Percentiles rank a stretch among this genome's conserved stretches.
Conservation (phyloP, 2,888 invertebrate genomes). For the Ennomos quercinarius region DNA sequence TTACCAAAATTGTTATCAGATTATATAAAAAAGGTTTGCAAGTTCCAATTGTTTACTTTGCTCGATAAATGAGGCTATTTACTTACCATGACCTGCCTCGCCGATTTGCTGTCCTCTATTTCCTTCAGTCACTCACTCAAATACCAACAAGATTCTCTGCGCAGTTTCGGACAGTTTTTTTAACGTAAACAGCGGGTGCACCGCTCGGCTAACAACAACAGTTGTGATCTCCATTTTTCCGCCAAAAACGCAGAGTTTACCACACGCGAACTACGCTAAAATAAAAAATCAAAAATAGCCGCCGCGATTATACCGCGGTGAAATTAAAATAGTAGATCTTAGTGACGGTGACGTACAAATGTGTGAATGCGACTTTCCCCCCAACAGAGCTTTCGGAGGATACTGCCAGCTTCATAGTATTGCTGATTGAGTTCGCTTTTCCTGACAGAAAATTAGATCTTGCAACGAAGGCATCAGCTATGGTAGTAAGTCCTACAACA, state of each 20-base stretch:
- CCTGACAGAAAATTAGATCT: no score
- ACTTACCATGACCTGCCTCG: no score
- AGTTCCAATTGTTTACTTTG: no score
- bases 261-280: conserved; percentile 85
- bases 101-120: no score
- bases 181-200: conserved; percentile 53
- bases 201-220: conserved; percentile 58
- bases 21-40: no score
- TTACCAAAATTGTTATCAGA: no score
- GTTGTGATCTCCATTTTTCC: conserved; percentile 71
- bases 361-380: conserved; percentile 64
- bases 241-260: conserved; percentile 73
- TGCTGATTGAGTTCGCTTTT: no score
- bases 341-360: conserved; percentile 43
- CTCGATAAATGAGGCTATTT: no score
- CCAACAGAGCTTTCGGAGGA: conserved; percentile 66
- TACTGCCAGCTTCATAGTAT: conserved; percentile 1
- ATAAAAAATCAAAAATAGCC: conserved; percentile 83
- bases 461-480: no score
- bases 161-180: neutral
- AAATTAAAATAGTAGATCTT: conserved; percentile 72
- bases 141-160: no score
- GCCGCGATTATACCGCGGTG: conserved; percentile 66
- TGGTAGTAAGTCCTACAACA: no score
- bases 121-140: no score